A percentile compares a stretch with the other conserved stretches of the same genome.
Evolutionary conservation across 2,113 vertebrate species (phyloP).

Genomic region (Isurus oxyrinchus): DNA sequence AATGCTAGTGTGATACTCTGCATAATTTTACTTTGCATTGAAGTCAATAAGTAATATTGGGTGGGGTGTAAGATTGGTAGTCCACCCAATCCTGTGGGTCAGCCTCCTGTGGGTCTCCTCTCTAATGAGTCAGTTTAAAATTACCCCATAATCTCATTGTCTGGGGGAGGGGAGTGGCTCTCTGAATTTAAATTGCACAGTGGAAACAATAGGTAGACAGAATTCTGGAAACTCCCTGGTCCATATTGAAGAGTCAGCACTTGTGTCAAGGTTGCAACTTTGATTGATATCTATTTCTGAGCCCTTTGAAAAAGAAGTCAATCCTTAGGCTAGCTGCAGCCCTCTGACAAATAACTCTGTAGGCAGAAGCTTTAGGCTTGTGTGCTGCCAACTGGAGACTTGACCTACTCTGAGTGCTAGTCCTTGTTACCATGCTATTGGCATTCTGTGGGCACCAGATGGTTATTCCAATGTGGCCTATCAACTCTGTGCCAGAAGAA

Average conservation of each 20-base stretch:
- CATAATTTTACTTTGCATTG: not conserved
- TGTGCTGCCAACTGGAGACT: not conserved
- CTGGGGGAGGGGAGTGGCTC: not conserved
- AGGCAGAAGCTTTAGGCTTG: not conserved
- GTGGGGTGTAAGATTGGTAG: not conserved
- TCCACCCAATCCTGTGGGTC: not conserved
- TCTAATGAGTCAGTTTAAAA: not conserved
- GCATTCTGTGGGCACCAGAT: not conserved
- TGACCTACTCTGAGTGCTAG: not conserved
- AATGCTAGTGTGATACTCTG: not conserved
- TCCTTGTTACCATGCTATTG: not conserved
- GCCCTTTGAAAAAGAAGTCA: not conserved
- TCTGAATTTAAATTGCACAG: not conserved
- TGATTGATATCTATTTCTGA: not conserved
- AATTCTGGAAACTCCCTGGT: not conserved
- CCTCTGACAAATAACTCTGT: not conserved
- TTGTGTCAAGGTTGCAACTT: not conserved
- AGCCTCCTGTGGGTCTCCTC: no score
- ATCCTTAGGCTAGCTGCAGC: not conserved
- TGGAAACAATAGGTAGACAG: not conserved
- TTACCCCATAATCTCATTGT: not conserved
- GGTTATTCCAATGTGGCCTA: not conserved
- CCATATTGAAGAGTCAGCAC: not conserved
- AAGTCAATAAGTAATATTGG: not conserved
- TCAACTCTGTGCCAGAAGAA: no score